Evolutionary conservation across 2,113 vertebrate genomes (phyloP).

Genomic region (Caloenas nicobarica): DNA sequence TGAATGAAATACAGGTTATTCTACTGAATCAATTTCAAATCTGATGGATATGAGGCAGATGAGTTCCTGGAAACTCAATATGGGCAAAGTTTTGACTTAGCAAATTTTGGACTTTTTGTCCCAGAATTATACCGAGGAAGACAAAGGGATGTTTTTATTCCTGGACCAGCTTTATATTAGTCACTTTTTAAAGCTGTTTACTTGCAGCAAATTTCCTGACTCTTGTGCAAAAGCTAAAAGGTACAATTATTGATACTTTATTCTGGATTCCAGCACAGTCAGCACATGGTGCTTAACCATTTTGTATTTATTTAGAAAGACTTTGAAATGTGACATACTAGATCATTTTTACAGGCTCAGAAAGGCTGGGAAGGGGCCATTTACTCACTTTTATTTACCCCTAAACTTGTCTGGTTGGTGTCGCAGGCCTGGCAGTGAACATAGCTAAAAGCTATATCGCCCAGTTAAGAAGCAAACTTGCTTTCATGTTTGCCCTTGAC

Average conservation of each 20-base stretch:
- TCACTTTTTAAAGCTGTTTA: background rate
- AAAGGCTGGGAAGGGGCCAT: background rate
- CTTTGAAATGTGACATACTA: background rate
- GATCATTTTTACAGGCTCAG: background rate
- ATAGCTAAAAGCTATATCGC: background rate
- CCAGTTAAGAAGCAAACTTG: background rate
- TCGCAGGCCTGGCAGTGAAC: background rate
- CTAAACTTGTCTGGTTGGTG: conserved; percentile 8
- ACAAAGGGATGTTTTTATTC: background rate
- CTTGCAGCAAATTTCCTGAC: background rate
- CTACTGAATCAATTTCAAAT: background rate
- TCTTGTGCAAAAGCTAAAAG: background rate
- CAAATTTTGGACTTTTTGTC: background rate
- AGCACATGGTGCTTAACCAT: background rate
- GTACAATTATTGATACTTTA: background rate
- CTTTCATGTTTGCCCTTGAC: background rate
- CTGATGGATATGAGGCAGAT: background rate
- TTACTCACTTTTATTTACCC: conserved; percentile 37
- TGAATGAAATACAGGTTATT: background rate
- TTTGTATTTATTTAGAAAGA: background rate
- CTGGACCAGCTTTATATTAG: background rate
- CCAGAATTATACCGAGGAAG: background rate
- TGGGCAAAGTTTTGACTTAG: background rate
- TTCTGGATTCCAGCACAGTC: background rate
- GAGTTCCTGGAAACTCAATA: background rate